Evolutionary conservation across 1,140 invertebrate genomes (phyloP).

Genomic region (Drosophila guanche): DNA sequence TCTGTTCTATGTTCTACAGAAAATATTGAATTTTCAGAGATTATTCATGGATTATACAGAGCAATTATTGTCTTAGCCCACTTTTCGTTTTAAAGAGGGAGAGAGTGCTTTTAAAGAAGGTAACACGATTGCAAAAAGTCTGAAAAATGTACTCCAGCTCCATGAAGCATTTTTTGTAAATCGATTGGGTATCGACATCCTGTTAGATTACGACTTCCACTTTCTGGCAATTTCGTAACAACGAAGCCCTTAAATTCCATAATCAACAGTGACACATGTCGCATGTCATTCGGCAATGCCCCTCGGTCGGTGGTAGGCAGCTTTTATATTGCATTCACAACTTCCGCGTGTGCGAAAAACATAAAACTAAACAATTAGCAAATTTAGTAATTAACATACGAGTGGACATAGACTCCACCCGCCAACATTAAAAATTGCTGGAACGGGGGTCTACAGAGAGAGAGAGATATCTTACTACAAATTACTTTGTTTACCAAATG

Average conservation of each 20-base stretch:
- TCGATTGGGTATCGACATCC: neutral
- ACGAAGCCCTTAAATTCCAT: no score
- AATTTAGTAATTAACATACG: slow-evolving; percentile 13
- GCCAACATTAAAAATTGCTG: slow-evolving; percentile 41
- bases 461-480: slow-evolving; percentile 26
- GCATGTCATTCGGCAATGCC: no score
- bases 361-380: slow-evolving; percentile 24
- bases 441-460: slow-evolving; percentile 20
- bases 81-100: no score
- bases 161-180: neutral
- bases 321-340: neutral
- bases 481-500: slow-evolving; percentile 47
- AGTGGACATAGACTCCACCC: neutral
- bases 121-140: neutral
- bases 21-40: no score
- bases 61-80: no score
- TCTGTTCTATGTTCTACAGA: no score
- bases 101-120: neutral
- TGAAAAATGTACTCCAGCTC: no score
- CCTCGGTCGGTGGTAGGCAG: no score
- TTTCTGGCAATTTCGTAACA: no score
- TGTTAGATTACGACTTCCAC: no score
- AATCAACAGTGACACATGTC: no score
- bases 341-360: slow-evolving; percentile 19
- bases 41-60: no score